Evolutionary conservation across 2,113 vertebrate genomes (phyloP).

Genomic region (Etia nguti): DNA sequence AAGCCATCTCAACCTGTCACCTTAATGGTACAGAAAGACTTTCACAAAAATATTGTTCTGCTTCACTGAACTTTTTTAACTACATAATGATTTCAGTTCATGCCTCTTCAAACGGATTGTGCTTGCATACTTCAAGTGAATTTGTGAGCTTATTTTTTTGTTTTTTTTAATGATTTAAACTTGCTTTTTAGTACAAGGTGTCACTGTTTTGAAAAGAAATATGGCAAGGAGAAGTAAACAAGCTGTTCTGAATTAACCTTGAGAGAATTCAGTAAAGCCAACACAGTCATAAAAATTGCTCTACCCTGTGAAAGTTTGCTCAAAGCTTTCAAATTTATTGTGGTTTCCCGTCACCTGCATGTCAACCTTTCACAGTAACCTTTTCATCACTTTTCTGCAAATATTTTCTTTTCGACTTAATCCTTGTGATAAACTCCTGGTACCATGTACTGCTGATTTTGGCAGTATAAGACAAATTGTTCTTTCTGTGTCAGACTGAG

Average conservation of each 20-base stretch:
- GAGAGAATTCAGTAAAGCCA: conserved; percentile 12
- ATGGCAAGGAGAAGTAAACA: neutral
- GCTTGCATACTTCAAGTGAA: neutral
- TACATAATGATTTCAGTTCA: neutral
- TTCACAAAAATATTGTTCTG: neutral
- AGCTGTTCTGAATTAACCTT: conserved; percentile 12
- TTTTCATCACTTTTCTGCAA: conserved; percentile 21
- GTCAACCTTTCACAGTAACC: conserved; percentile 4
- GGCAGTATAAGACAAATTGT: neutral
- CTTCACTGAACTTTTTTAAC: neutral
- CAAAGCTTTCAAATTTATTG: neutral
- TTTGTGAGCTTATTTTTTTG: neutral
- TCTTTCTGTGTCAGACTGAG: neutral
- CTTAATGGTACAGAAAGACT: neutral
- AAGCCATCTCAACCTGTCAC: neutral
- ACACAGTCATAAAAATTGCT: neutral
- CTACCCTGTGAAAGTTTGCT: neutral
- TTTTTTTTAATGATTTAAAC: neutral
- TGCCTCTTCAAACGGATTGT: neutral
- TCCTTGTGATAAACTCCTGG: conserved; percentile 1
- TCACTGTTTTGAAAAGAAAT: neutral
- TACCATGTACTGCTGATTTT: conserved; percentile 18
- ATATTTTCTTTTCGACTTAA: conserved; percentile 31
- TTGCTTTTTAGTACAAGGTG: neutral
- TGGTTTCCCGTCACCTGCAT: neutral